phyloP scores from a whole-genome alignment of 1,140 invertebrate genomes.

The Carposina sasakii region DNA sequence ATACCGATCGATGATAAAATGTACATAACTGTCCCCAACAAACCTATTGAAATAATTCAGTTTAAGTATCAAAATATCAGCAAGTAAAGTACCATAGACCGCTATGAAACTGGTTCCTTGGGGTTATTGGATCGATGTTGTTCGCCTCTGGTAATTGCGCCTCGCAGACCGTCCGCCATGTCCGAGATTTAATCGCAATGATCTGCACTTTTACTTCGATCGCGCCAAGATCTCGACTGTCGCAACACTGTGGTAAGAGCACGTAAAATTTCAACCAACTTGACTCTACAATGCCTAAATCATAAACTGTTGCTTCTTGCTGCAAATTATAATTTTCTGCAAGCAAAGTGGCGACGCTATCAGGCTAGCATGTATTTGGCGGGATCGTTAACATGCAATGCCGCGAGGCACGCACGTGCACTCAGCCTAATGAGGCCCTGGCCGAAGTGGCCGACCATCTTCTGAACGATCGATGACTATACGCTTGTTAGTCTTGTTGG shows the following conservation, averaged over 20 bases:
- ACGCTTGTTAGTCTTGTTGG: conserved; percentile 1
- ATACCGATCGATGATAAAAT: too few species aligned
- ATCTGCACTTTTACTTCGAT: background rate
- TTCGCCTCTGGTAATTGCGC: background rate
- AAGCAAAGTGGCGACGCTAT: too few species aligned
- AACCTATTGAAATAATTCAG: too few species aligned
- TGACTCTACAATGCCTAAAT: too few species aligned
- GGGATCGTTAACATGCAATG: background rate
- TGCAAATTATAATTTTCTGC: too few species aligned
- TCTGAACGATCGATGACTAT: background rate
- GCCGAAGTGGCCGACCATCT: background rate
- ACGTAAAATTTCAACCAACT: too few species aligned
- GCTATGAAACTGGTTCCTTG: too few species aligned
- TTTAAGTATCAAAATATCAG: too few species aligned
- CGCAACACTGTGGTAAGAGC: background rate
- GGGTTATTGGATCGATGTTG: too few species aligned
- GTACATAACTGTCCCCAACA: too few species aligned
- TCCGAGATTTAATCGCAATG: background rate
- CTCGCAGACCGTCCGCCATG: background rate
- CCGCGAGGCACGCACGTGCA: background rate
- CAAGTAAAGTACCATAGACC: too few species aligned
- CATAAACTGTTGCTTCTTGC: too few species aligned
- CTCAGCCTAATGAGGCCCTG: background rate
- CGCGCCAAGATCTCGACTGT: background rate
- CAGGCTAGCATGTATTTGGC: background rate